Evolutionary conservation across 2,888 invertebrate genomes (phyloP).

Genomic region (Synanthedon myopaeformis): DNA sequence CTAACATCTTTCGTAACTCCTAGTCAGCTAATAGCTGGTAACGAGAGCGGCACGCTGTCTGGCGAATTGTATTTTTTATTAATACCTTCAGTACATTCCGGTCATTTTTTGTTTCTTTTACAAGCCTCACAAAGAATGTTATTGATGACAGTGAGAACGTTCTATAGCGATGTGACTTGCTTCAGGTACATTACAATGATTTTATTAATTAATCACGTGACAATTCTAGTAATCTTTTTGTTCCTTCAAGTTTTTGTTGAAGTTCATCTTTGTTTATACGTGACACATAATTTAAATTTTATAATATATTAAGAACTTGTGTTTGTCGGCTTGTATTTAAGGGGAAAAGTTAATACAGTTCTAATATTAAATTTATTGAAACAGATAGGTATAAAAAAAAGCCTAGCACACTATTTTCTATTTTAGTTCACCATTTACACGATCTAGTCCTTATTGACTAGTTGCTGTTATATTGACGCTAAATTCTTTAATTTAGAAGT

Average conservation of each 20-base stretch:
- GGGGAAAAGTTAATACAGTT: too few relatives aligned
- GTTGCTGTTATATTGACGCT: too few relatives aligned
- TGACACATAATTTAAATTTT: too few relatives aligned
- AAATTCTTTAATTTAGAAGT: too few relatives aligned
- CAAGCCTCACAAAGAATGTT: slow-evolving; percentile 9
- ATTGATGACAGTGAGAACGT: background rate
- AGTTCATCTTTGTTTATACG: too few relatives aligned
- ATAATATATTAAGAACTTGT: too few relatives aligned
- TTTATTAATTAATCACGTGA: background rate
- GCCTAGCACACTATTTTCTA: too few relatives aligned
- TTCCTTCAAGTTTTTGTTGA: background rate
- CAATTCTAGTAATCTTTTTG: background rate
- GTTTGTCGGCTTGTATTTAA: too few relatives aligned
- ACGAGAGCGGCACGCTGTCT: slow-evolving; percentile 61
- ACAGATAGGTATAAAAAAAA: too few relatives aligned
- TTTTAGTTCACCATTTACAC: too few relatives aligned
- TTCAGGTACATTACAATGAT: background rate
- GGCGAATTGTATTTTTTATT: slow-evolving; percentile 30
- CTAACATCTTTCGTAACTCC: slow-evolving; percentile 26
- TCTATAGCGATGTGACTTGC: background rate
- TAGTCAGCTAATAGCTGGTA: slow-evolving; percentile 26
- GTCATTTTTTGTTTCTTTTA: slow-evolving; percentile 35
- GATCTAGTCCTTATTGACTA: too few relatives aligned
- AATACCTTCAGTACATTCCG: slow-evolving; percentile 25
- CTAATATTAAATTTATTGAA: too few relatives aligned